Evolutionary conservation across 2,888 invertebrate genomes (phyloP).

Genomic region (Apotomis turbidana): DNA sequence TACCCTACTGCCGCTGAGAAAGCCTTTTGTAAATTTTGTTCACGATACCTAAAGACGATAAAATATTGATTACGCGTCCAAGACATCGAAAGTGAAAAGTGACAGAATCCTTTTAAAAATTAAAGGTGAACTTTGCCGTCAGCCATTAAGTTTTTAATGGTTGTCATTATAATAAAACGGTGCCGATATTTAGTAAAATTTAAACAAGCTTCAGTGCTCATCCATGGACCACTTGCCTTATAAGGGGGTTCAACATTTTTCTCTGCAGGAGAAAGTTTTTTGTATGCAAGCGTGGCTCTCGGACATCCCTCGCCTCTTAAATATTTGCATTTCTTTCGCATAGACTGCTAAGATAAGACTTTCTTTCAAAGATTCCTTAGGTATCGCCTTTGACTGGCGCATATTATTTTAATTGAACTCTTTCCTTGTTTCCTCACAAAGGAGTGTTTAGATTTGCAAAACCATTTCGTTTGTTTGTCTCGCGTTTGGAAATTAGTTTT

Average conservation of each 20-base stretch:
- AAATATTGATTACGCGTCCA: neutral
- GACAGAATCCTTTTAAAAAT: conserved; percentile 34
- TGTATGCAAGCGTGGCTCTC: conserved; percentile 59
- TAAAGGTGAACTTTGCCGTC: conserved; percentile 32
- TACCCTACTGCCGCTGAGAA: neutral
- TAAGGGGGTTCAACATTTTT: conserved; percentile 73
- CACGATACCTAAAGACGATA: neutral
- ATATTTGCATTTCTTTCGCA: conserved; percentile 76
- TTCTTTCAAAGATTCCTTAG: conserved; percentile 56
- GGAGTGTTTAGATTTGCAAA: conserved; percentile 36
- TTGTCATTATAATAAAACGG: conserved; percentile 46
- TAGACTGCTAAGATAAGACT: conserved; percentile 56
- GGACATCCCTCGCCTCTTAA: conserved; percentile 69
- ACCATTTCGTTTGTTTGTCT: conserved; percentile 36
- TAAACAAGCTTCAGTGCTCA: conserved; percentile 54
- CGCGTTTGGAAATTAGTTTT: conserved; percentile 10
- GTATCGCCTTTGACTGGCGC: conserved; percentile 43
- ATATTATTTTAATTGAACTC: conserved; percentile 44
- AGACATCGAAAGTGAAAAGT: conserved; percentile 22
- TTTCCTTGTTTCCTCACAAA: conserved; percentile 31
- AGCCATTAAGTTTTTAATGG: conserved; percentile 38
- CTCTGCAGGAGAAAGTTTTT: conserved; percentile 73
- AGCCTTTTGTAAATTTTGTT: too few relatives aligned
- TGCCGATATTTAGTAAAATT: conserved; percentile 57
- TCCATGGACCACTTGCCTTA: conserved; percentile 66